Evolutionary conservation across 2,797 vertebrate genomes (phyloP), one percentile per base, ranked within the genome.

Genomic region (Mormyrus proboscirostris): DNA sequence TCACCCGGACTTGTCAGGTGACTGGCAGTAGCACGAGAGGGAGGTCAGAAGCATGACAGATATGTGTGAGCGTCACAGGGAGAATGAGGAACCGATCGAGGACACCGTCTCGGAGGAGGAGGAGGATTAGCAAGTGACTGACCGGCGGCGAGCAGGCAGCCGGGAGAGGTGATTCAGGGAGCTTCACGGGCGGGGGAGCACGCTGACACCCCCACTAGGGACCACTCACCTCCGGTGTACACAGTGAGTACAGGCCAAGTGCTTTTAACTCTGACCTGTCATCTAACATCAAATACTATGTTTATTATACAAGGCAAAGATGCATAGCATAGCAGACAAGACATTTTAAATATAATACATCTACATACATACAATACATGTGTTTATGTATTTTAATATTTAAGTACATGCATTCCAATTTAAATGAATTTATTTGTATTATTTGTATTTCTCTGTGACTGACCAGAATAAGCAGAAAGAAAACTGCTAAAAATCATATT

Each of bases 11-110:
- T 5, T 8, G 59, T 73, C 22, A 8, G n/a, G 87, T 50, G n/a
- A 29, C 44, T 19, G 47, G 19, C 44, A 33, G 44, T 3, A 3
- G 12, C 5, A 8, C 6, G 2, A 4, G 16, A 44, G 16, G 33
- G 50, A 51, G 44, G 41, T 4, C 8, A 62, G n/a, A 49, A 33
- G 38, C 3, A 16, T 33, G 87, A 49, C 59, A 49, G 9, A 62
- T 59, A 62, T 59, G 49, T 44, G 22, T 8, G 19, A 19, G 47
- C 25, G 47, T 25, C 47, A 2, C 19, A 65, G 59, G 50, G 22
- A 7, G 87, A 88, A 88, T 73, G 62, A 88, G 87, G 87, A 88
- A 88, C 47, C 76, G 44, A 25, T 14, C 25, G 6, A 12, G 44
- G 38, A 12, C 41, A 38, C 41, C 41, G 8, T 16, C 33, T 65